These are phyloP conservation scores for Coptotermes formosanus DNA, from an alignment of 1,140 invertebrate species.

Conservation along the genomic window DNA sequence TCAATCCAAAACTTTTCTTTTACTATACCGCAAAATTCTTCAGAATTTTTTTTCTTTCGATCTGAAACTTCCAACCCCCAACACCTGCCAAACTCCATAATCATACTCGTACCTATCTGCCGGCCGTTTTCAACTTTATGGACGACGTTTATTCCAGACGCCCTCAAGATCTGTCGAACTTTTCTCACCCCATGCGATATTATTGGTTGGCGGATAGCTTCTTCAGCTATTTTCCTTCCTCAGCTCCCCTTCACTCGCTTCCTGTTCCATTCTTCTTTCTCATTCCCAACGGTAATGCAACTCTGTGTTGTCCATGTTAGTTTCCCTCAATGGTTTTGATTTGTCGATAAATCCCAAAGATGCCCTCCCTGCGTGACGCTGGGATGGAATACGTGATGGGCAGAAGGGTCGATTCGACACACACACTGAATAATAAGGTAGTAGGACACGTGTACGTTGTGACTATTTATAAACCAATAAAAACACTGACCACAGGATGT, in stretches of 20 bases:
- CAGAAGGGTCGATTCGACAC: neutral
- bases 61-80: neutral
- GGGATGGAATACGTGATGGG: conserved; percentile 9
- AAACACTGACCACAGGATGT: neutral
- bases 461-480: neutral
- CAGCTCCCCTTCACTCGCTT: neutral
- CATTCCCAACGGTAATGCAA: conserved; percentile 7
- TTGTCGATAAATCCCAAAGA: conserved; percentile 11
- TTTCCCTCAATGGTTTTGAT: conserved; percentile 13
- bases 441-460: neutral
- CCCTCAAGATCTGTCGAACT: neutral
- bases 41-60: neutral
- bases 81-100: neutral
- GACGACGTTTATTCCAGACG: neutral
- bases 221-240: neutral
- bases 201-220: neutral
- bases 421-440: neutral
- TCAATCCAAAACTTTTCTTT: neutral
- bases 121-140: neutral
- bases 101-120: neutral
- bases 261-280: neutral
- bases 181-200: neutral
- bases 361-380: neutral
- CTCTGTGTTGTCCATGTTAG: neutral
- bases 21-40: neutral